These are phyloP conservation scores for Chirona hameri DNA, from an alignment of 2,888 invertebrate genomes.

Conservation along the genomic window DNA sequence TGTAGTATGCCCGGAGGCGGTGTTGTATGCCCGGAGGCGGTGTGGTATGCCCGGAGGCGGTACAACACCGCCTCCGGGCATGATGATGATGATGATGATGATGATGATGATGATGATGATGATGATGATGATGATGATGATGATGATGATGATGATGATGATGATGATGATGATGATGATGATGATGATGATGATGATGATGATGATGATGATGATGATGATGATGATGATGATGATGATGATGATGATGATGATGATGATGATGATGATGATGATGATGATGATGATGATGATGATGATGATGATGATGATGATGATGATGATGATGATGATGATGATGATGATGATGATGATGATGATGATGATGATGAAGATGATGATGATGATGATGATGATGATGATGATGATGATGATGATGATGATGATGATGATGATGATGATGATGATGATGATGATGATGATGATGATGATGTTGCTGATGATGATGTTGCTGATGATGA, in stretches of 20 bases:
- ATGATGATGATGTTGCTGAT: no score
- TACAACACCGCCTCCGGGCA: no score
- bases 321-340: constrained; percentile 1
- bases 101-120: background rate
- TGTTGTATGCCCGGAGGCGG: no score
- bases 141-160: background rate
- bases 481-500: no score
- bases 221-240: constrained; percentile 32
- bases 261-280: constrained; percentile 5
- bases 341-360: constrained; percentile 29
- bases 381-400: constrained; percentile 30
- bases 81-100: constrained; percentile 32
- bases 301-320: background rate
- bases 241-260: constrained; percentile 31
- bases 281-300: background rate
- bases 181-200: constrained; percentile 30
- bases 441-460: constrained; percentile 30
- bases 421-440: constrained; percentile 31
- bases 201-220: constrained; percentile 32
- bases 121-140: background rate
- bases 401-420: constrained; percentile 30
- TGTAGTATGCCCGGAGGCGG: no score
- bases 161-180: constrained; percentile 30
- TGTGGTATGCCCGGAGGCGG: no score
- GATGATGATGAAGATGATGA: constrained; percentile 22